Percentiles rank a stretch among this genome's conserved stretches.
Conservation (phyloP, 2,797 vertebrate species). For the Onychomys arenicola region DNA sequence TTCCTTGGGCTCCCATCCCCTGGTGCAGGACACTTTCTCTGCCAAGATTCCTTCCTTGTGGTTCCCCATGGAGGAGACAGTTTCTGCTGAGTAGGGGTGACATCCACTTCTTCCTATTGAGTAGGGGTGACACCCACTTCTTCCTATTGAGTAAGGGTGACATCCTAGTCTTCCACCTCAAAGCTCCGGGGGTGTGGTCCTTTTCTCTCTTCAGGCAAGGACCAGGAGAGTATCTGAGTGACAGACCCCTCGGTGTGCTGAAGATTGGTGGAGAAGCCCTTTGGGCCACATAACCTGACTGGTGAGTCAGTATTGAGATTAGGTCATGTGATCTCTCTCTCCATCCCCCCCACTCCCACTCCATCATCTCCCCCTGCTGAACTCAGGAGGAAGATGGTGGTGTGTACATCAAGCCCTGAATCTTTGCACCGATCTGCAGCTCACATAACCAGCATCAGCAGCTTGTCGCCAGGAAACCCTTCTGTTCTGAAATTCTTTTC, state of each 20-base stretch:
- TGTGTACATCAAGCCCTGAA: neutral
- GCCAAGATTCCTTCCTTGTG: rapidly evolving
- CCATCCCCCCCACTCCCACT: neutral
- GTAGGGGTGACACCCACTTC: neutral
- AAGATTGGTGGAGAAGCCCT: neutral
- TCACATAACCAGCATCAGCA: neutral
- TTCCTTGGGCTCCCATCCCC: neutral
- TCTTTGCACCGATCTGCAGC: neutral
- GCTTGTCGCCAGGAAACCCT: neutral
- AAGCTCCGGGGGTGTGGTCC: neutral
- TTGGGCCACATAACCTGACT: rapidly evolving
- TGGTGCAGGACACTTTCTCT: neutral
- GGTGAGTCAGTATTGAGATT: rapidly evolving
- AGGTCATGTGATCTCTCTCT: rapidly evolving
- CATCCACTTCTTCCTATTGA: neutral
- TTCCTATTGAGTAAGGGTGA: neutral
- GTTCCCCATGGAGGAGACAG: rapidly evolving
- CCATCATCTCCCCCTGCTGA: neutral
- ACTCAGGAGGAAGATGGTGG: neutral
- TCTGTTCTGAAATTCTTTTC: neutral
- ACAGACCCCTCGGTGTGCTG: neutral
- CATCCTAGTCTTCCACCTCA: neutral
- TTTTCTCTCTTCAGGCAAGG: neutral
- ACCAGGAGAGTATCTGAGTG: neutral
- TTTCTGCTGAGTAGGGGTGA: neutral